Conservation (phyloP, 2,888 invertebrate species). For the Amiota mariae region DNA sequence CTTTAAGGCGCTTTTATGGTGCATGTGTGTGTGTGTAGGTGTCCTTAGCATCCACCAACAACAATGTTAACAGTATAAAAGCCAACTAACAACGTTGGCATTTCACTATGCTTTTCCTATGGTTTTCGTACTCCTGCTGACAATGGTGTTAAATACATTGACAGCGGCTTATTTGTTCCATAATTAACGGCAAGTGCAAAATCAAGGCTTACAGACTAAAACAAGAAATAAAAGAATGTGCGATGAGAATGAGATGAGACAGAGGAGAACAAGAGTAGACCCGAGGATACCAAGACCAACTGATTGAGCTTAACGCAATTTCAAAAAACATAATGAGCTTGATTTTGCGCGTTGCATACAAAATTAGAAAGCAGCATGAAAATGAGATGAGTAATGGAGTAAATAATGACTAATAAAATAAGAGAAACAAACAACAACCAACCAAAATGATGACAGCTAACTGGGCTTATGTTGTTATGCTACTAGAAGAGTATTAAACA, state of each 20-base stretch:
- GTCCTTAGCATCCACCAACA: not conserved
- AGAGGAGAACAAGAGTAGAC: not conserved
- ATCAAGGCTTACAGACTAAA: too few relatives aligned
- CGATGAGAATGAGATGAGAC: too few relatives aligned
- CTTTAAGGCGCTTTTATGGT: too few relatives aligned
- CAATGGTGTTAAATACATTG: constrained; percentile 25
- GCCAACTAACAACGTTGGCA: too few relatives aligned
- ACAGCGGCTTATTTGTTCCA: constrained; percentile 27
- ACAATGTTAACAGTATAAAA: not conserved
- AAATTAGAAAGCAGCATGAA: constrained; percentile 19
- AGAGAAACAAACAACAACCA: not conserved
- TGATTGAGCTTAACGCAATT: constrained; percentile 29
- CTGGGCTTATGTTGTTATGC: too few relatives aligned
- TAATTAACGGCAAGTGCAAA: constrained; percentile 16
- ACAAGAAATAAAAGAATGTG: too few relatives aligned
- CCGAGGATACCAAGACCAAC: not conserved
- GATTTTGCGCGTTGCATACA: constrained; percentile 23
- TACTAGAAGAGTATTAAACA: too few relatives aligned
- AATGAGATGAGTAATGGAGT: too few relatives aligned
- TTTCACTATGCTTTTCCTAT: not conserved
- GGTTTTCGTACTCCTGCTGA: not conserved
- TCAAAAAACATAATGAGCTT: constrained; percentile 7
- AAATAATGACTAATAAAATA: too few relatives aligned
- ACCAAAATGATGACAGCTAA: not conserved
- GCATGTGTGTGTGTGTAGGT: too few relatives aligned